Conservation (phyloP, 2,797 vertebrate species). For the Fundulus diaphanus region DNA sequence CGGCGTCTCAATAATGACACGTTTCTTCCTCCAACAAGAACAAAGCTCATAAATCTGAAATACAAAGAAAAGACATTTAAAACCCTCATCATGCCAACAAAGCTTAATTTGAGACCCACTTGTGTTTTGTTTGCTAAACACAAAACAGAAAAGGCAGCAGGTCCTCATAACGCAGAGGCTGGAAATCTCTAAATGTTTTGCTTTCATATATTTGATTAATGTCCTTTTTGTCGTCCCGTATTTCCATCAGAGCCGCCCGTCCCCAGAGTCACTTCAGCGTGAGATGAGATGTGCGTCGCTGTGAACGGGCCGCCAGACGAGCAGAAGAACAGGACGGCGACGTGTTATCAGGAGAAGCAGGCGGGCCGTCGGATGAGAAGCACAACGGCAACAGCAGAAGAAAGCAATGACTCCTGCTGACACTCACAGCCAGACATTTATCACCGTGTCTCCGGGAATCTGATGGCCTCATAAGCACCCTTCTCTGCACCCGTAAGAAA, state of each 20-base stretch:
- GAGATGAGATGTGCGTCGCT: slow-evolving; percentile 3
- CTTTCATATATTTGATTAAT: background rate
- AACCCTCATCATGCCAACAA: background rate
- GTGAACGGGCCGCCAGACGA: slow-evolving; percentile 19
- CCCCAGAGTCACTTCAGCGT: background rate
- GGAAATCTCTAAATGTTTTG: background rate
- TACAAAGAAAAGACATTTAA: background rate
- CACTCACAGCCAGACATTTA: slow-evolving; percentile 19
- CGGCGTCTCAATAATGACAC: background rate
- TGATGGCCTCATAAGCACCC: background rate
- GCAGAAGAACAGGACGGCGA: slow-evolving; percentile 21
- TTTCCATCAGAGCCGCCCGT: background rate
- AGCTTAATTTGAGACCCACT: background rate
- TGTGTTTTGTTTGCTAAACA: background rate
- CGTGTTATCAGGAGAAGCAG: slow-evolving; percentile 52
- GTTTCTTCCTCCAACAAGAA: background rate
- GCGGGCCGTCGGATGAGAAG: slow-evolving; percentile 51
- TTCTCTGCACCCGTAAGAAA: background rate
- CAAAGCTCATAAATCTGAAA: too few species aligned
- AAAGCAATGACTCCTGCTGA: slow-evolving; percentile 48
- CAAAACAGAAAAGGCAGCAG: background rate
- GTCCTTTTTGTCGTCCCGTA: background rate
- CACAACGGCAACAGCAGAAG: slow-evolving; percentile 40
- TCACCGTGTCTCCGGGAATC: background rate
- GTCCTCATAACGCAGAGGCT: background rate